These are phyloP conservation scores for Passerina amoena DNA, from an alignment of 2,113 vertebrate species.

Conservation along the genomic window DNA sequence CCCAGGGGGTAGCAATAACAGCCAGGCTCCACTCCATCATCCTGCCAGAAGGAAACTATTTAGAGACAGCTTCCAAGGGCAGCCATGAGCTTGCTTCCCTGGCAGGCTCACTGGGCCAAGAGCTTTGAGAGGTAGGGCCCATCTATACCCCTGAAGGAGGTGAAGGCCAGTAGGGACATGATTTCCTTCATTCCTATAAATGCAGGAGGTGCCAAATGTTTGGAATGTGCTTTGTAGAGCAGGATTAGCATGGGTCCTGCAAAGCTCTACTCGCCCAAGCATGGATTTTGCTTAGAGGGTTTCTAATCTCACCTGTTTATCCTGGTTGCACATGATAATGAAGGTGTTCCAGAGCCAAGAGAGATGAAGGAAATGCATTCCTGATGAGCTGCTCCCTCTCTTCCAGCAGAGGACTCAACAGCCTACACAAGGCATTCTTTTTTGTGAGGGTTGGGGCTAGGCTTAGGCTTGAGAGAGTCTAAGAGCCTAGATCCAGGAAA, in stretches of 20 bases:
- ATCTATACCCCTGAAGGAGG: not conserved
- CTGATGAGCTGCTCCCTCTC: not conserved
- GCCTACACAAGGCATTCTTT: not conserved
- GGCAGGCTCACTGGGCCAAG: not conserved
- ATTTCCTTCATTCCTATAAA: not conserved
- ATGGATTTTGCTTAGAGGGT: not conserved
- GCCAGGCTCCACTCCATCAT: not conserved
- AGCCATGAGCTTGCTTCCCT: not conserved
- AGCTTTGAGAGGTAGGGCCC: not conserved
- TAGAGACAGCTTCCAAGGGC: not conserved
- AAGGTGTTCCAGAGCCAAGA: not conserved
- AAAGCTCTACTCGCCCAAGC: not conserved
- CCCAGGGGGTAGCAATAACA: constrained; percentile 45
- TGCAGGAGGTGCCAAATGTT: not conserved
- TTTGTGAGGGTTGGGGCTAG: not conserved
- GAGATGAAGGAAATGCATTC: not conserved
- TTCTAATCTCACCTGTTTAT: constrained; percentile 30
- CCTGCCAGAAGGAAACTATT: not conserved
- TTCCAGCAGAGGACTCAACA: not conserved
- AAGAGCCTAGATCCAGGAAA: not conserved
- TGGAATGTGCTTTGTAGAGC: not conserved
- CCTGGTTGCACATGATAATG: not conserved
- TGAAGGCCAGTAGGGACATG: not conserved
- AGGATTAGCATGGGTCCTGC: not conserved
- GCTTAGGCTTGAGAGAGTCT: not conserved